phyloP scores from a whole-genome alignment of 2,888 invertebrate species.

The Hedychridium roseum region DNA sequence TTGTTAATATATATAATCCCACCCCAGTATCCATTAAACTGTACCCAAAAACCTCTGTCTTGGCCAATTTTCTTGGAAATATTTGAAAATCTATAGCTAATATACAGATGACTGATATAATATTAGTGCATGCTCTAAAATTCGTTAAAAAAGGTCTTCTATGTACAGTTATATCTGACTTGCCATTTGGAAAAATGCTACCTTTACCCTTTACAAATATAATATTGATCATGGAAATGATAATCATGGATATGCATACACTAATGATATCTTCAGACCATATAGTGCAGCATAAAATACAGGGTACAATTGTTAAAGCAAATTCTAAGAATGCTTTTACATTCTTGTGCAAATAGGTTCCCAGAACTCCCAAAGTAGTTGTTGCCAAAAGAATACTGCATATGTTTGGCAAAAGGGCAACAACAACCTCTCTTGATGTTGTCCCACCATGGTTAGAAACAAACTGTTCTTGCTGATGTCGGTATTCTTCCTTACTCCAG shows the following conservation, averaged over 20 bases:
- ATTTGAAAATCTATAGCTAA: constrained; percentile 92
- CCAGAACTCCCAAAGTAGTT: constrained; percentile 39
- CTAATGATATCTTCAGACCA: constrained; percentile 44
- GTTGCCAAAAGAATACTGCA: constrained; percentile 46
- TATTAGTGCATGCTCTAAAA: constrained; percentile 74
- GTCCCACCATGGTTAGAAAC: constrained; percentile 57
- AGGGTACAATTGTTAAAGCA: constrained; percentile 47
- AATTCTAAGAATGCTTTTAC: constrained; percentile 53
- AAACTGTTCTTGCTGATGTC: constrained; percentile 53
- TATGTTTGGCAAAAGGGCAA: constrained; percentile 48
- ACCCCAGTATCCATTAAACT: constrained; percentile 97
- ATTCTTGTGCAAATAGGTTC: constrained; percentile 32
- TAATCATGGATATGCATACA: constrained; percentile 40
- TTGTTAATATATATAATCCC: constrained; percentile 83
- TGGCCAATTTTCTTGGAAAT: constrained; percentile 87
- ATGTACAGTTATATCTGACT: too few relatives aligned
- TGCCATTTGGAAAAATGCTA: background rate
- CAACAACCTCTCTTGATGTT: constrained; percentile 47
- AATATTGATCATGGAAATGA: constrained; percentile 40
- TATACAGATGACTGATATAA: constrained; percentile 83
- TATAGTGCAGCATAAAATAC: constrained; percentile 55
- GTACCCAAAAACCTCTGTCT: constrained; percentile 86
- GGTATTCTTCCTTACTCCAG: constrained; percentile 44
- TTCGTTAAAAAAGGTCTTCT: constrained; percentile 69
- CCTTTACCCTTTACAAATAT: constrained; percentile 30